These are phyloP conservation scores for Yponomeuta malinellus DNA, from an alignment of 2,888 invertebrate species.

Conservation along the genomic window DNA sequence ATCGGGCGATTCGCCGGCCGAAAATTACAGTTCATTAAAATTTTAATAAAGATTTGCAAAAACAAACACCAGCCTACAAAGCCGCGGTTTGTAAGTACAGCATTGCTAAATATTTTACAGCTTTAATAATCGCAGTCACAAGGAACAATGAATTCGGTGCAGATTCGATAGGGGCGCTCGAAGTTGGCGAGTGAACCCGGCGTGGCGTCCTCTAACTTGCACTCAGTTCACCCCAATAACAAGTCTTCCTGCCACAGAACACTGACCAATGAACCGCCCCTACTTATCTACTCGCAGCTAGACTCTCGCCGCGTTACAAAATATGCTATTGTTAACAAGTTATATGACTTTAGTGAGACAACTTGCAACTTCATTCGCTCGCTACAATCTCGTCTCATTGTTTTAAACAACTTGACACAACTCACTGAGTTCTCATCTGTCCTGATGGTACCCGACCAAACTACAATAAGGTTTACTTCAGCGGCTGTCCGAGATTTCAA, in stretches of 20 bases:
- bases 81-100: too few relatives aligned
- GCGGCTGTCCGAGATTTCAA: too few relatives aligned
- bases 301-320: neutral
- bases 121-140: too few relatives aligned
- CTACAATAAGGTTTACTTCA: too few relatives aligned
- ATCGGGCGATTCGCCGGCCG: neutral
- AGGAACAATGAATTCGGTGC: neutral
- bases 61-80: too few relatives aligned
- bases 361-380: neutral
- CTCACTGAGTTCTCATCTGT: neutral
- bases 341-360: neutral
- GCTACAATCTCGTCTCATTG: neutral
- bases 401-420: neutral
- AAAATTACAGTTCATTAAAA: neutral
- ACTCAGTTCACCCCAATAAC: slow-evolving; percentile 2
- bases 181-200: neutral
- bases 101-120: too few relatives aligned
- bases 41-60: neutral
- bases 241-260: neutral
- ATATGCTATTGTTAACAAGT: slow-evolving; percentile 1
- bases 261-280: neutral
- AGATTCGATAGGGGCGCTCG: neutral
- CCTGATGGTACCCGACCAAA: neutral
- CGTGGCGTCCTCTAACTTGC: neutral
- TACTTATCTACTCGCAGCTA: neutral